phyloP scores from a whole-genome alignment of 2,113 vertebrate species.

The Genyomyrus donnyi region DNA sequence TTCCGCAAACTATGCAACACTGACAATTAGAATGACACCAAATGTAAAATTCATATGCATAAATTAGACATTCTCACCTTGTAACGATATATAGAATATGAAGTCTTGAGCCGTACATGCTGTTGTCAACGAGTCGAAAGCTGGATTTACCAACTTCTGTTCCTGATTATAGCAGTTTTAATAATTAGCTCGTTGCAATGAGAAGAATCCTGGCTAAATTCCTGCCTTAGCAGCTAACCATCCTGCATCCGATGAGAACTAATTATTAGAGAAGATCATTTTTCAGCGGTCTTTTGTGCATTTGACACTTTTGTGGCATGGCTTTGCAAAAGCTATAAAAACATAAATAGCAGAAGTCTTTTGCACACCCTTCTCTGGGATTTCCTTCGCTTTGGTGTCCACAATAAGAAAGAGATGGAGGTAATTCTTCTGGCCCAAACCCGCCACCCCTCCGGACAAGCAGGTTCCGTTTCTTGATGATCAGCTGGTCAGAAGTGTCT shows the following conservation, averaged over 20 bases:
- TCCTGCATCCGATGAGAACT: neutral
- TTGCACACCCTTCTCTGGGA: neutral
- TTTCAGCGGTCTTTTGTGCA: neutral
- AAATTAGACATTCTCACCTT: neutral
- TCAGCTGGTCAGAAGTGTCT: neutral
- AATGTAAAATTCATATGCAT: neutral
- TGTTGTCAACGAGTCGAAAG: neutral
- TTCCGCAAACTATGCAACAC: neutral
- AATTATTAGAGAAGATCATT: neutral
- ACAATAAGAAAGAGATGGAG: slow-evolving; percentile 23
- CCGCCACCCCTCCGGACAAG: neutral
- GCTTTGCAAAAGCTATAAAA: neutral
- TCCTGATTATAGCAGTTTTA: neutral
- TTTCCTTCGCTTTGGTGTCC: slow-evolving; percentile 14
- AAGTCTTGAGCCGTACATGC: neutral
- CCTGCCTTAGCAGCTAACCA: neutral
- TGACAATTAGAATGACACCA: neutral
- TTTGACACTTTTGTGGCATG: neutral
- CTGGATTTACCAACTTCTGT: neutral
- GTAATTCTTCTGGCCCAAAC: slow-evolving; percentile 21
- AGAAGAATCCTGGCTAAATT: neutral
- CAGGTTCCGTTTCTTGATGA: neutral
- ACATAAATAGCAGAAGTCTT: neutral
- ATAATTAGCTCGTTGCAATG: neutral
- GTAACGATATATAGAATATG: neutral